These are phyloP conservation scores for Euzophera pinguis DNA, from an alignment of 2,888 invertebrate species.

Conservation along the genomic window DNA sequence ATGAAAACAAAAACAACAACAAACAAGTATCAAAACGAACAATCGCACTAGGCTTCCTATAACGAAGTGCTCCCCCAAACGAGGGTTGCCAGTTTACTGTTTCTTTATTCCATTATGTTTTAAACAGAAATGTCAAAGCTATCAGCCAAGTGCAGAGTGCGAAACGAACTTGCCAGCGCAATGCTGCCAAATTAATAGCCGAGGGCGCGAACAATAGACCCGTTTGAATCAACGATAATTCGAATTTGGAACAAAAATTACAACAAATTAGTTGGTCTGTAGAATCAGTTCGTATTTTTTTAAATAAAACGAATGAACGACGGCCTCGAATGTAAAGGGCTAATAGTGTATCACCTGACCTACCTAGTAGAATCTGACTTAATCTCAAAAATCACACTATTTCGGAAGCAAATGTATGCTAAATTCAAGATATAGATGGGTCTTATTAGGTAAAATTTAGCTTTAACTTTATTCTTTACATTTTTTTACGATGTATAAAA, in stretches of 20 bases:
- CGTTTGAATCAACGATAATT: slow-evolving; percentile 23
- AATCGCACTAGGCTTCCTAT: slow-evolving; percentile 31
- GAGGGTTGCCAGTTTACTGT: slow-evolving; percentile 71
- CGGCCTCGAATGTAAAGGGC: no score
- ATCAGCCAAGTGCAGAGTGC: slow-evolving; percentile 59
- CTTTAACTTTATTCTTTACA: no score
- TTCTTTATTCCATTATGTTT: slow-evolving; percentile 78
- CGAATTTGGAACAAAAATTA: slow-evolving; percentile 41
- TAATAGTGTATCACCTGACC: no score
- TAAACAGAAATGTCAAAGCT: slow-evolving; percentile 75
- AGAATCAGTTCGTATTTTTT: slow-evolving; percentile 32
- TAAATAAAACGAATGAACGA: no score
- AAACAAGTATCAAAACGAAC: background rate
- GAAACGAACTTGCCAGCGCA: slow-evolving; percentile 29
- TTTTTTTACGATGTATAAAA: no score
- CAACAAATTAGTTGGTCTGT: slow-evolving; percentile 38
- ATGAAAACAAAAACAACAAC: background rate
- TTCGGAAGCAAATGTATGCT: no score
- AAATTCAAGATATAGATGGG: no score
- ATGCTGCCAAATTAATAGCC: slow-evolving; percentile 32
- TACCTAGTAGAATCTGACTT: no score
- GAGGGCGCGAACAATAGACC: slow-evolving; percentile 40
- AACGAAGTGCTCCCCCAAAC: slow-evolving; percentile 64
- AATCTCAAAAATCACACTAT: no score
- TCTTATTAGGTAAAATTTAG: no score